Base-by-base conservation (phyloP, 2,113 vertebrate genomes). In the Illadopsis cleaveri region DNA sequence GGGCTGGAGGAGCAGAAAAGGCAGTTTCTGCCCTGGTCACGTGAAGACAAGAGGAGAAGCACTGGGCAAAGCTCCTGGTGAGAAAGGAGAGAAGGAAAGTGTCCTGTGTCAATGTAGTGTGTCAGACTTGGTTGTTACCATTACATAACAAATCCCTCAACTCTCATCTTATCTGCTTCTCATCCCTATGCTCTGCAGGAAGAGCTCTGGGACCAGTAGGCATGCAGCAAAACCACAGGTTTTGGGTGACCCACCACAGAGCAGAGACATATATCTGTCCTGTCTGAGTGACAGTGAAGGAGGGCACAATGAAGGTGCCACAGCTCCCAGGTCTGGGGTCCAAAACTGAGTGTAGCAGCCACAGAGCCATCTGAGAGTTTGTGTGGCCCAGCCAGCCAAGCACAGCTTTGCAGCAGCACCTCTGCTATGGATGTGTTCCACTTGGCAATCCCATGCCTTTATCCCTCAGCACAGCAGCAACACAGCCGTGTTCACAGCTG, bases 381-480 rank as follows among this genome's bases (percentile, higher is more conserved):
- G 0, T 8, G 12, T 42, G 42, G 27, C 51, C 37, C 62, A 31
- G 44, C 6, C 20, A 18, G 42, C 16, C 16, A 12, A 15, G 20
- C 23, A 15, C 12, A 57, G 42, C 24, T 78, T 57, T 57, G 47
- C 45, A 78, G 44, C 0, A 1, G 9, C 30, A 48, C 12, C 28
- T 48, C 31, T 0, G 0, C 28, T 73, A 12, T 0, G 2, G 51
- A 23, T 15, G 20, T 24, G 14, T 5, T 57, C 33, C 45, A 22
- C 23, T 12, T 17, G 2, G 17, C 68, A 68, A 54, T 31, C 15
- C 28, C 1, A 0, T 42, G 58, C 25, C 40, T 35, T 72, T 33
- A 65, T 38, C 19, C 50, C n/a, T 40, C 57, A 7, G 10, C 30
- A 16, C 0, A 0, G 72, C 23, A 58, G 53, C 1, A 3, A 21